Conservation (phyloP, 2,888 invertebrate species). For the Hipparchia sbordonii region DNA sequence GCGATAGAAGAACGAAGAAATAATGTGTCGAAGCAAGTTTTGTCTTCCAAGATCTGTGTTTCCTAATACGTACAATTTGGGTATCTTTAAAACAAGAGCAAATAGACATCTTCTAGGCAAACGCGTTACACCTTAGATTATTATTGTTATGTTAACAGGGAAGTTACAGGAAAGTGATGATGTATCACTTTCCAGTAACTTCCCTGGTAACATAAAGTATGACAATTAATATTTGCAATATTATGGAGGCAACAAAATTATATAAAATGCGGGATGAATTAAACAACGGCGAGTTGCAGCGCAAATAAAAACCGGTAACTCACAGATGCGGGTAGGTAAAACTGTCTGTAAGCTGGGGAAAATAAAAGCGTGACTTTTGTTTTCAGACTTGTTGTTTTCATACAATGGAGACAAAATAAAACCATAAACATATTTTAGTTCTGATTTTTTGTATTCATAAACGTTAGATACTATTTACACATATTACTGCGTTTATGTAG, state of each 20-base stretch:
- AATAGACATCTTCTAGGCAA: too few relatives aligned
- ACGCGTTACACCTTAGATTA: too few relatives aligned
- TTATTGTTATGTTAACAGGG: too few relatives aligned
- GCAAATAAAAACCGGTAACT: constrained; percentile 4
- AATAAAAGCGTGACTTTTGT: not conserved
- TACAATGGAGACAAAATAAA: not conserved
- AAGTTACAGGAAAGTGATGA: too few relatives aligned
- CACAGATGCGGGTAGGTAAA: not conserved
- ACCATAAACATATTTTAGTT: not conserved
- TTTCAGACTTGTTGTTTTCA: not conserved
- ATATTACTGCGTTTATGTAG: too few relatives aligned
- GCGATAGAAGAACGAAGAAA: not conserved
- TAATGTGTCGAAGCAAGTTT: not conserved
- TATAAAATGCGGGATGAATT: not conserved
- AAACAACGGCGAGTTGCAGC: not conserved
- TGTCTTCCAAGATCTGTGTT: too few relatives aligned
- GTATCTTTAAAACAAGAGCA: too few relatives aligned
- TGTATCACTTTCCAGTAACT: too few relatives aligned
- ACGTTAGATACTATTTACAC: too few relatives aligned
- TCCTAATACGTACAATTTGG: too few relatives aligned
- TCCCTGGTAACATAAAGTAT: not conserved
- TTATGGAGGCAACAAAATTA: not conserved
- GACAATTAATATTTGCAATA: not conserved
- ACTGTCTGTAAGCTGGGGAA: not conserved
- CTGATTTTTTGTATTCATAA: too few relatives aligned